phyloP scores from a whole-genome alignment of 2,888 invertebrate species.

The Tipula lateralis region DNA sequence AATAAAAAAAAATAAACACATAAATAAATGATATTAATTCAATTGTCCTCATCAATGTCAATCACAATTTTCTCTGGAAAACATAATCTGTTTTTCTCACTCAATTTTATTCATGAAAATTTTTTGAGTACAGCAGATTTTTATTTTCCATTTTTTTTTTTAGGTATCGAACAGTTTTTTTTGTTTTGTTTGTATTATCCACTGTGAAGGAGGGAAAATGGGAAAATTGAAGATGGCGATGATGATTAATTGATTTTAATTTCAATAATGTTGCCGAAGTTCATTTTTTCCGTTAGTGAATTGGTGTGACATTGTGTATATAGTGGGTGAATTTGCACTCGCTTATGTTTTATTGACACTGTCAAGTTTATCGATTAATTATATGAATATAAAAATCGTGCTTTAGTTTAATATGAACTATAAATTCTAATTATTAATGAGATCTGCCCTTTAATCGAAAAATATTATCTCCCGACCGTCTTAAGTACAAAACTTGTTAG shows the following conservation, averaged over 20 bases:
- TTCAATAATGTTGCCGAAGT: not conserved
- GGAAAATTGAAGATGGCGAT: not conserved
- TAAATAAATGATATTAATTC: conserved; percentile 11
- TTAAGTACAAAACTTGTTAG: too few relatives aligned
- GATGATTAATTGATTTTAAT: conserved; percentile 24
- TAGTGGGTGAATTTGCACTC: too few relatives aligned
- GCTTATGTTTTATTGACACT: not conserved
- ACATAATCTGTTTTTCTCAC: not conserved
- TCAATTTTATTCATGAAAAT: not conserved
- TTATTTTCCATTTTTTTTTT: too few relatives aligned
- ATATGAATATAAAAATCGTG: not conserved
- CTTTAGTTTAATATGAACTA: too few relatives aligned
- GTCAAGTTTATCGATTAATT: not conserved
- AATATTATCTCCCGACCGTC: too few relatives aligned
- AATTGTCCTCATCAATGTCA: conserved; percentile 9
- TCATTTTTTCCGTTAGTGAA: not conserved
- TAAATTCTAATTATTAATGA: too few relatives aligned
- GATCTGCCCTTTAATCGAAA: too few relatives aligned
- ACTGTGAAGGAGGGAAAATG: not conserved
- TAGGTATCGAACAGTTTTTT: not conserved
- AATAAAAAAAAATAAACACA: not conserved
- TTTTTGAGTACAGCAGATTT: not conserved
- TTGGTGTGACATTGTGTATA: not conserved
- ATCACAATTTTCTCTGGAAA: not conserved
- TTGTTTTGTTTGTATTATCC: not conserved